A percentile compares a stretch with the other conserved stretches of the same genome.
phyloP scores from a whole-genome alignment of 2,888 invertebrate genomes.

The Trichacis sp. region DNA sequence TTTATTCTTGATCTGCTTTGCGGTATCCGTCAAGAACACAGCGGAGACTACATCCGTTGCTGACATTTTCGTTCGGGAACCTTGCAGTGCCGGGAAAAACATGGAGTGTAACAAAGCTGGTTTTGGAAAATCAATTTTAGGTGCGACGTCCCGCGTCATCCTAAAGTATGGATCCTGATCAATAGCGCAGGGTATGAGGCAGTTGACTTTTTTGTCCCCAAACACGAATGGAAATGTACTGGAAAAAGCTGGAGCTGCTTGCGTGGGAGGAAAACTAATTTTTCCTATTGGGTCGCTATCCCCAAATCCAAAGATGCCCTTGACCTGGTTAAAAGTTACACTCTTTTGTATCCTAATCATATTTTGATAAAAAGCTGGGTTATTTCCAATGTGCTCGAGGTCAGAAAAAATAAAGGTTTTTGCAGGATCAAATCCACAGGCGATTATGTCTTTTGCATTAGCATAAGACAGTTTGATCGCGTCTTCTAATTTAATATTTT shows the following conservation, averaged over 20 bases:
- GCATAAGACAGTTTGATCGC: constrained; percentile 86
- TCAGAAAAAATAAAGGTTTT: constrained; percentile 98
- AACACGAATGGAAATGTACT: constrained; percentile 94
- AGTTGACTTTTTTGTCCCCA: constrained; percentile 80
- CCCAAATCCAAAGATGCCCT: constrained; percentile 97
- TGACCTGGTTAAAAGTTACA: constrained; percentile 97
- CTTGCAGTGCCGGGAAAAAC: constrained; percentile 95
- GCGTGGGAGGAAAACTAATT: constrained; percentile 95
- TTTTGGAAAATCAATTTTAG: constrained; percentile 87
- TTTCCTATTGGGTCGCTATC: constrained; percentile 97
- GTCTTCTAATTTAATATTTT: constrained; percentile 90
- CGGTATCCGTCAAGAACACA: constrained; percentile 93
- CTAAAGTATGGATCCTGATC: constrained; percentile 99
- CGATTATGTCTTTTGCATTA: constrained; percentile 98
- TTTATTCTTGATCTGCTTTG: constrained; percentile 96
- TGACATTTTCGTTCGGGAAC: constrained; percentile 98
- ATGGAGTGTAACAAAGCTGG: constrained; percentile 88
- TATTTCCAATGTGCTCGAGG: constrained; percentile 88
- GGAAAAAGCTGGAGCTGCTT: constrained; percentile 94
- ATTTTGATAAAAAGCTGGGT: constrained; percentile 91
- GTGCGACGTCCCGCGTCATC: constrained; percentile 98
- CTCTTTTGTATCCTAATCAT: constrained; percentile 92
- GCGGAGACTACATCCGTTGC: constrained; percentile 94
- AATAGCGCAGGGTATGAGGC: constrained; percentile 97
- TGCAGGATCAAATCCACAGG: constrained; percentile 91